These are phyloP conservation scores for Enteromius viviparus DNA, from an alignment of 2,797 vertebrate species.

Conservation along the genomic window DNA sequence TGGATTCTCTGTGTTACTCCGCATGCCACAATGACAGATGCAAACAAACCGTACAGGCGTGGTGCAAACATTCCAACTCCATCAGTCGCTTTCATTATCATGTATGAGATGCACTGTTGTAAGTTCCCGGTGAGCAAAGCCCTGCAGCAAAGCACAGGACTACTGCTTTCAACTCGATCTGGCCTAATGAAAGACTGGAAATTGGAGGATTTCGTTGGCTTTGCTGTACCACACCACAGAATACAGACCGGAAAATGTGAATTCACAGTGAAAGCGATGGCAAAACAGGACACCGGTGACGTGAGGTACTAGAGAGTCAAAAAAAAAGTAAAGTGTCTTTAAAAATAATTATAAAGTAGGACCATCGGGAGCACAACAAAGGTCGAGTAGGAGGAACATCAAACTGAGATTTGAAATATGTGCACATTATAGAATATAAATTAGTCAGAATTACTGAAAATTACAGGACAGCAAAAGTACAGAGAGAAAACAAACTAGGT, in stretches of 20 bases:
- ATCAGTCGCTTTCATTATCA: constrained; percentile 17
- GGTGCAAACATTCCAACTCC: constrained; percentile 16
- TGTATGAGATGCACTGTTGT: constrained; percentile 29
- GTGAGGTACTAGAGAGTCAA: constrained; percentile 72
- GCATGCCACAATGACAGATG: constrained; percentile 41
- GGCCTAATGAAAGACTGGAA: constrained; percentile 6
- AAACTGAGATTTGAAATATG: constrained; percentile 63
- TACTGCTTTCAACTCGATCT: constrained; percentile 5
- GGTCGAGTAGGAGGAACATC: constrained; percentile 65
- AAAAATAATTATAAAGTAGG: constrained; percentile 49
- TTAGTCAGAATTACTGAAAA: constrained; percentile 69
- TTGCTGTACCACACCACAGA: constrained; percentile 44
- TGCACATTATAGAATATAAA: constrained; percentile 63
- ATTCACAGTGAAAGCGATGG: constrained; percentile 61
- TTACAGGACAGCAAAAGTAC: constrained; percentile 75
- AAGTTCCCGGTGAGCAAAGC: background rate
- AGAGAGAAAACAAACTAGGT: constrained; percentile 76
- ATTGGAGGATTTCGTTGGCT: constrained; percentile 8
- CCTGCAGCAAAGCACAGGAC: constrained; percentile 3
- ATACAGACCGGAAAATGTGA: constrained; percentile 49
- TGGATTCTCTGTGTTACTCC: constrained; percentile 30
- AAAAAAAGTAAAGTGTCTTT: constrained; percentile 68
- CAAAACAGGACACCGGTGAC: constrained; percentile 51
- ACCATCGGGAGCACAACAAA: constrained; percentile 62
- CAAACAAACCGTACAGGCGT: constrained; percentile 15